Base-by-base conservation (phyloP, 2,797 vertebrate species). In the Spinibarbus caldwelli region DNA sequence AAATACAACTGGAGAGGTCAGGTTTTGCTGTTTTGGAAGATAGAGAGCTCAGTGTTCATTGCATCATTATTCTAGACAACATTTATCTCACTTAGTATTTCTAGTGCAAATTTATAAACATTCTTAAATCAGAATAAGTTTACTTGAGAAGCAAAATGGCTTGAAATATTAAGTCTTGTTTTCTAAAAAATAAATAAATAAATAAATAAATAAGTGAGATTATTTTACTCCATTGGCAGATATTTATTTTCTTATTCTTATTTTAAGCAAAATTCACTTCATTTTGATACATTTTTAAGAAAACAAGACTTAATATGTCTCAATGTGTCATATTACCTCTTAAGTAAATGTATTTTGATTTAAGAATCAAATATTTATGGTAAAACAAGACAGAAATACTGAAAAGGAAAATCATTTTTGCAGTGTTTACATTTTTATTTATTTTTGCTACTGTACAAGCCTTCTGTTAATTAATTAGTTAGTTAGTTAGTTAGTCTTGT, bases 11-110 rank as follows among this genome's bases (percentile, higher is more conserved):
- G 87, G 62, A 89, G 90, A 91, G 17, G 45, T 85, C 78, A 86
- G 77, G 92, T 93, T 93, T 93, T 0, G 93, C 93, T 95, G 93
- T 86, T 89, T 91, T 91, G 90, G 66, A 87, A 90, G 87, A 90
- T 89, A 85, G 11, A 49, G 47, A 72, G 38, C 47, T 36, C n/a
- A n/a, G 17, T 66, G 54, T 29, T 34, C 26, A 73, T 62, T 64
- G 23, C 31, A 23, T 84, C 19, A 57, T 67, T 67, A 26, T 62
- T 84, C 14, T 26, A 72, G 21, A 54, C 31, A 70, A 29, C 12
- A 31, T 64, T 15, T 26, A 26, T 26, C 0, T 3, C 12, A 3
- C 43, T 47, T 47, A 47, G 45, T 47, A 23, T 49, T 54, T 54
- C 21, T 8, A 23, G 1, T 23, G 21, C 21, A 54, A n/a, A n/a